Evolutionary conservation across 2,113 vertebrate genomes (phyloP).

Genomic region (Apodemus speciosus): DNA sequence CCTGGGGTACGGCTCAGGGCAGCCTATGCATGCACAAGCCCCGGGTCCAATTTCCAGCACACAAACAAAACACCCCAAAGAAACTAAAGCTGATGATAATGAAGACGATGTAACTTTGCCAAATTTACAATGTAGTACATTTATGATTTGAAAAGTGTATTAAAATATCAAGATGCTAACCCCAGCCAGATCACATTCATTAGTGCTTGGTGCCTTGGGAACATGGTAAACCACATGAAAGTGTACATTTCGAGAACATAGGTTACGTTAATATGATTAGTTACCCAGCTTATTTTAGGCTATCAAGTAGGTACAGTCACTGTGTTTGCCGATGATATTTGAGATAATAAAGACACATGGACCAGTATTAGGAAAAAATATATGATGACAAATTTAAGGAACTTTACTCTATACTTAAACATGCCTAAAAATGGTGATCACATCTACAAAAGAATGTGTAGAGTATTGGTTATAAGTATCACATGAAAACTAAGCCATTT

Average conservation of each 20-base stretch:
- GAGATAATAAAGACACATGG: constrained; percentile 25
- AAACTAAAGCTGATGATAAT: not conserved
- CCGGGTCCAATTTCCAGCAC: not conserved
- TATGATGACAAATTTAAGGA: constrained; percentile 16
- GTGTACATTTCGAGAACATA: constrained; percentile 33
- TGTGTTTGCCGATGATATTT: constrained; percentile 1
- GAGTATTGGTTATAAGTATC: constrained; percentile 43
- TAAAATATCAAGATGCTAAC: constrained; percentile 6
- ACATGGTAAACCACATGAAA: not conserved
- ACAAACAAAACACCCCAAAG: not conserved
- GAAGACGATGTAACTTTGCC: constrained; percentile 29
- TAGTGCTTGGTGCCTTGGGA: constrained; percentile 38
- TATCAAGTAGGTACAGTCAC: constrained; percentile 27
- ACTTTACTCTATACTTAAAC: constrained; percentile 37
- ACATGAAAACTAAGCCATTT: constrained; percentile 42
- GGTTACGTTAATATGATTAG: constrained; percentile 47
- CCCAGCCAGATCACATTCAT: not conserved
- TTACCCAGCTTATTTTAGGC: constrained; percentile 47
- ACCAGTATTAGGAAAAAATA: constrained; percentile 26
- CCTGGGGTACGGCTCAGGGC: not conserved
- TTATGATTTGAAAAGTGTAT: constrained; percentile 50
- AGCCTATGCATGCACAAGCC: too few species aligned
- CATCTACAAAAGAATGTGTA: constrained; percentile 36
- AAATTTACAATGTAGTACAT: constrained; percentile 47
- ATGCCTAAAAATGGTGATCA: constrained; percentile 25